Percentiles rank a stretch among this genome's conserved stretches.
These are phyloP conservation scores for Drosophila eohydei DNA, from an alignment of 2,888 invertebrate species.

Conservation along the genomic window DNA sequence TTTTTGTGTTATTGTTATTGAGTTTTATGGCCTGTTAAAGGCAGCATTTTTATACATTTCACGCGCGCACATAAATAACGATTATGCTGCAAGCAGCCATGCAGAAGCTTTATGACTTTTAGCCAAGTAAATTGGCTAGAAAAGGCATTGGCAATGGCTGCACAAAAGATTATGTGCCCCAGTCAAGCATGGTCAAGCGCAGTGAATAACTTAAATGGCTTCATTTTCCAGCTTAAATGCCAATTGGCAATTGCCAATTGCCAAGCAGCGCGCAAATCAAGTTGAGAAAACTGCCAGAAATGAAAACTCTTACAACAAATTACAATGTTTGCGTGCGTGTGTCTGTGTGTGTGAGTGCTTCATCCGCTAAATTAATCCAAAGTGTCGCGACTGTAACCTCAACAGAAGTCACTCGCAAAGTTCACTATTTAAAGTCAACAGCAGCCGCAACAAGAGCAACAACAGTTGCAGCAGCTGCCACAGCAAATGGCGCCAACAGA, in stretches of 20 bases:
- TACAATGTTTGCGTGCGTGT: background rate
- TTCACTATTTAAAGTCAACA: conserved; percentile 65
- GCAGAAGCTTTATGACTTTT: conserved; percentile 65
- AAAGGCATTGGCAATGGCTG: conserved; percentile 39
- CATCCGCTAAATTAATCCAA: conserved; percentile 76
- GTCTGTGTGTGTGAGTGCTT: conserved; percentile 15
- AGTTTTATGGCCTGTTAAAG: conserved; percentile 68
- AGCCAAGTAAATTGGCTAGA: conserved; percentile 65
- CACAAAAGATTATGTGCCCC: conserved; percentile 47
- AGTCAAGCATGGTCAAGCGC: conserved; percentile 31
- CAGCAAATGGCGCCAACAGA: conserved; percentile 49
- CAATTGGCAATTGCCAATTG: conserved; percentile 71
- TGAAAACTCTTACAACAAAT: conserved; percentile 51
- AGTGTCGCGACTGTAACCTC: conserved; percentile 56
- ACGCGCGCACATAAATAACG: conserved; percentile 77
- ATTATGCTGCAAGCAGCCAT: conserved; percentile 61
- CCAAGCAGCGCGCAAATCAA: conserved; percentile 23
- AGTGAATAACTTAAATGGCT: conserved; percentile 65
- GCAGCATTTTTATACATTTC: conserved; percentile 76
- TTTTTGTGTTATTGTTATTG: conserved; percentile 5
- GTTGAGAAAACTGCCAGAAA: conserved; percentile 40
- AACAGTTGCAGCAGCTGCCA: conserved; percentile 38
- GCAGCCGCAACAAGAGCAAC: conserved; percentile 33
- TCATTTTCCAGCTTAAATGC: conserved; percentile 63
- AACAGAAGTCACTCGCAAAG: conserved; percentile 61